Evolutionary conservation across 2,797 vertebrate genomes (phyloP), one percentile per base, ranked within the genome.

Genomic region (Enteromius unitaeniatus): DNA sequence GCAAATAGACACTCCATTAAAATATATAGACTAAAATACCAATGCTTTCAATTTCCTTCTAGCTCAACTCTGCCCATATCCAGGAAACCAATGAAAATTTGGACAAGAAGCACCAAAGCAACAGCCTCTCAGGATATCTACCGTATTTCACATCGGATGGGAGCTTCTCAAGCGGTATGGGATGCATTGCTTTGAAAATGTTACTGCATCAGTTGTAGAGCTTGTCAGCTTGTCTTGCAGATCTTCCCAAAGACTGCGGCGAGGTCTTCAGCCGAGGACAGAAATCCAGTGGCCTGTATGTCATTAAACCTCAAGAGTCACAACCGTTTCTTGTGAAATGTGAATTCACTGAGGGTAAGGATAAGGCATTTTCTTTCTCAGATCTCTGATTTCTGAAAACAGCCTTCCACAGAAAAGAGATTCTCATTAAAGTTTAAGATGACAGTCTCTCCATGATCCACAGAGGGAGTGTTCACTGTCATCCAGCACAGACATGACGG

Each of bases 401-500:
- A 58, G 51, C 2, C 45, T 51, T 65, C 11, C 21, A 13, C 58
- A 78, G 10, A 37, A 67, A 37, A 67, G 6, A 68, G 11, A 26
- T 62, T 14, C n/a, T 55, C 5, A 40, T 28, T 58, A 14, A 42
- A 70, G 17, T 45, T 60, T 70, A 6, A 70, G n/a, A 45, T 81
- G 51, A 26, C 37, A 45, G 9, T 58, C 23, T 26, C 40, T 4
- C 31, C 2, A 3, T 40, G 0, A 1, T 28, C 6, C 55, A 65
- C 72, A 99, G 97, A 94, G 68, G 93, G 84, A 3, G 93, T 95
- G 47, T 95, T 93, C 90, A 97, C 96, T 13, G 91, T 98, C 73
- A 96, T 98, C 91, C 97, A 99, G 91, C 93, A 85, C 40, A 93
- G 97, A 89, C 93, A 65, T 75, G 92, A 96, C 13, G 96, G 97